Percentiles rank a stretch among this genome's conserved stretches.
phyloP scores from a whole-genome alignment of 2,797 vertebrate species.

The Lacerta bilineata region DNA sequence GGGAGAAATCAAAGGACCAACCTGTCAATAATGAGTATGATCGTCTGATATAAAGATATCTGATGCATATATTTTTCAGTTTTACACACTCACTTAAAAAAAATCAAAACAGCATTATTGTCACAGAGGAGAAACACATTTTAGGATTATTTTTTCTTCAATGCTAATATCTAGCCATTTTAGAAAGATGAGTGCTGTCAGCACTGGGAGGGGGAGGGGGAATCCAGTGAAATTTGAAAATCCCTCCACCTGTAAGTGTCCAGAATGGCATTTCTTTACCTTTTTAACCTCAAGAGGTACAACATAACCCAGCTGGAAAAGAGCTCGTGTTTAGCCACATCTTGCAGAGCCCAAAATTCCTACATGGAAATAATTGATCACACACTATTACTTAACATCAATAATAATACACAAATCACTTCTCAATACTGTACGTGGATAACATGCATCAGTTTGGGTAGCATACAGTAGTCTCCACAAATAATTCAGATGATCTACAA shows the following conservation, averaged over 20 bases:
- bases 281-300: slow-evolving; percentile 80
- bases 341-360: slow-evolving; percentile 83
- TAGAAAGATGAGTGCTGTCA: not conserved
- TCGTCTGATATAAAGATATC: not conserved
- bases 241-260: not conserved
- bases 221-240: not conserved
- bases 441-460: not conserved
- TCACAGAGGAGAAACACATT: not conserved
- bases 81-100: slow-evolving; percentile 31
- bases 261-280: slow-evolving; percentile 60
- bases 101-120: slow-evolving; percentile 8
- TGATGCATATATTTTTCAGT: not conserved
- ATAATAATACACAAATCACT: not conserved
- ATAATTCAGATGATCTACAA: not conserved
- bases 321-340: slow-evolving; percentile 77
- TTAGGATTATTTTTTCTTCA: not conserved
- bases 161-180: not conserved
- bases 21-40: not conserved
- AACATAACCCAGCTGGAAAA: slow-evolving; percentile 83
- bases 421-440: not conserved
- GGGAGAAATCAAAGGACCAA: not conserved
- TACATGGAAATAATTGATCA: slow-evolving; percentile 52
- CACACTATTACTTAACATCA: not conserved
- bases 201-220: not conserved
- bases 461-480: not conserved